These are phyloP conservation scores for Psilopsiagon aymara DNA, from an alignment of 2,113 vertebrate genomes.

Conservation along the genomic window DNA sequence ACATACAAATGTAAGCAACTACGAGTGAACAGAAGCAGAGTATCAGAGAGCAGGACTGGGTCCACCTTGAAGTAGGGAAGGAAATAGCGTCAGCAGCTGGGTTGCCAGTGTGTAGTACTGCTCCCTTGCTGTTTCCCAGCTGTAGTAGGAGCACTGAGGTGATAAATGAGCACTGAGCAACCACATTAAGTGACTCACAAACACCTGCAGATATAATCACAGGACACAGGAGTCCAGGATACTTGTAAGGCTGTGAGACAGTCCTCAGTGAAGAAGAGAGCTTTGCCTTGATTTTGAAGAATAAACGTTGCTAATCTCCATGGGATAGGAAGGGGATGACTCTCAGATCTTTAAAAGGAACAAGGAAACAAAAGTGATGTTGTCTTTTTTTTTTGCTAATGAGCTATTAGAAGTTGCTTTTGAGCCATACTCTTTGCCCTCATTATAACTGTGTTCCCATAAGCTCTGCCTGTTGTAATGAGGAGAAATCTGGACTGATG, in stretches of 20 bases:
- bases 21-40: neutral
- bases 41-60: neutral
- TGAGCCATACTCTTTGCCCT: constrained; percentile 71
- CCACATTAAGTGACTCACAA: neutral
- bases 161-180: neutral
- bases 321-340: neutral
- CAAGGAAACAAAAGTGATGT: constrained; percentile 15
- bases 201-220: neutral
- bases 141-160: neutral
- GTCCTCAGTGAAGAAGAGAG: neutral
- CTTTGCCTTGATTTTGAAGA: constrained; percentile 2
- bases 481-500: constrained; percentile 48
- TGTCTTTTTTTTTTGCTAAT: constrained; percentile 72
- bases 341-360: constrained; percentile 66
- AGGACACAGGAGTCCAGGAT: neutral
- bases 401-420: constrained; percentile 74
- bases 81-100: neutral
- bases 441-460: constrained; percentile 69
- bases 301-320: neutral
- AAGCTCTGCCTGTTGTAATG: constrained; percentile 69
- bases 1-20: neutral
- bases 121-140: neutral
- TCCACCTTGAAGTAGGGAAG: neutral
- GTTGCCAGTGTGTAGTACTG: neutral
- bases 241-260: neutral